Evolutionary conservation across 2,888 invertebrate genomes (phyloP).

Genomic region (Volucella inflata): DNA sequence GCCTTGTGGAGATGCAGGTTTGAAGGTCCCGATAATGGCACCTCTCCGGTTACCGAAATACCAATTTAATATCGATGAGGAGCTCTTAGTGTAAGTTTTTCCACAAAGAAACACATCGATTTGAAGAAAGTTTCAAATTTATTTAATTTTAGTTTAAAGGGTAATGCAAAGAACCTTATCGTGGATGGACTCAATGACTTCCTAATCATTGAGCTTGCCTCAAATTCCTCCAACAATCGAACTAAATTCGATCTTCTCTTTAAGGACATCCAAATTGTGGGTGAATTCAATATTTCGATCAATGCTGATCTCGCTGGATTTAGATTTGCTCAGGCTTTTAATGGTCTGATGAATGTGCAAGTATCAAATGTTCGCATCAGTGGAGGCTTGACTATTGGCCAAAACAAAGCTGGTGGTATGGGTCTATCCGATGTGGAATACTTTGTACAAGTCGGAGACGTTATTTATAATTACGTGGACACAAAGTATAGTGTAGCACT

Average conservation of each 20-base stretch:
- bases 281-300: constrained; percentile 66
- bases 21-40: constrained; percentile 77
- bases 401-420: constrained; percentile 73
- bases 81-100: constrained; percentile 46
- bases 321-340: constrained; percentile 10
- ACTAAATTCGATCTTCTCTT: constrained; percentile 77
- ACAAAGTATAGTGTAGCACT: constrained; percentile 76
- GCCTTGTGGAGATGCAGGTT: constrained; percentile 78
- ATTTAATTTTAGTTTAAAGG: constrained; percentile 63
- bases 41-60: constrained; percentile 66
- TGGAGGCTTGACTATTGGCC: constrained; percentile 26
- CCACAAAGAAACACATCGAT: not conserved
- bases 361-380: constrained; percentile 35
- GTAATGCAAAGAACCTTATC: constrained; percentile 78
- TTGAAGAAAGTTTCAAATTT: not conserved
- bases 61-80: constrained; percentile 5
- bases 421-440: constrained; percentile 76
- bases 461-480: constrained; percentile 77
- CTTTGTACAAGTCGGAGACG: constrained; percentile 77
- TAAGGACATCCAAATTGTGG: constrained; percentile 77
- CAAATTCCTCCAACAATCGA: constrained; percentile 68
- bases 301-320: constrained; percentile 75
- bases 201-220: constrained; percentile 74
- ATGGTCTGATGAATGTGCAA: constrained; percentile 37
- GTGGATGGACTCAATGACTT: constrained; percentile 77